Conservation (phyloP, 2,888 invertebrate genomes). For the Craniophora ligustri region DNA sequence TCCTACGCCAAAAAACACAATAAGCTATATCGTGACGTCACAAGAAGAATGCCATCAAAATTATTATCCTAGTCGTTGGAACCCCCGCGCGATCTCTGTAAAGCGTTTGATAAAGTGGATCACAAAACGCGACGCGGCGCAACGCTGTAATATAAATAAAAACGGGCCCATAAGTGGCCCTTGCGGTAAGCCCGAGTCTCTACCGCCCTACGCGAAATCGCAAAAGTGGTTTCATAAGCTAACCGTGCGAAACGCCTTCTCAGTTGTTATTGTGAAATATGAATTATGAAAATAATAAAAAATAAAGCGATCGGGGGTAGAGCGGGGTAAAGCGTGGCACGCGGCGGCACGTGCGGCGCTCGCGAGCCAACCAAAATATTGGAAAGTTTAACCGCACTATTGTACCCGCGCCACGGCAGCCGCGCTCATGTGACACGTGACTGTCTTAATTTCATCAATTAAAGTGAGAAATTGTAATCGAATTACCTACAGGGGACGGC, state of each 20-base stretch:
- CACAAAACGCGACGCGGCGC: slow-evolving; percentile 83
- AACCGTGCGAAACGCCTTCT: slow-evolving; percentile 88
- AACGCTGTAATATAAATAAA: slow-evolving; percentile 84
- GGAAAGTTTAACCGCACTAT: slow-evolving; percentile 84
- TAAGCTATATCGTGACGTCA: slow-evolving; percentile 75
- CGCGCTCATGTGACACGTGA: slow-evolving; percentile 79
- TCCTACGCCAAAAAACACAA: slow-evolving; percentile 84
- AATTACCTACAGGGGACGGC: slow-evolving; percentile 58
- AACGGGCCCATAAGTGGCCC: slow-evolving; percentile 83
- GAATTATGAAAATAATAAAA: slow-evolving; percentile 89
- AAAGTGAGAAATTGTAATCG: slow-evolving; percentile 73
- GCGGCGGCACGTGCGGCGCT: slow-evolving; percentile 81
- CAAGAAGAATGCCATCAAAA: slow-evolving; percentile 75
- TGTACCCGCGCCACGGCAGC: slow-evolving; percentile 58
- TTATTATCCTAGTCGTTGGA: slow-evolving; percentile 83
- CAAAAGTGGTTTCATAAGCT: slow-evolving; percentile 84
- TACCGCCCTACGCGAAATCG: slow-evolving; percentile 60
- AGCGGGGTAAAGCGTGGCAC: slow-evolving; percentile 83
- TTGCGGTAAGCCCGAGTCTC: slow-evolving; percentile 80
- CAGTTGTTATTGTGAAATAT: slow-evolving; percentile 87
- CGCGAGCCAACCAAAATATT: slow-evolving; percentile 81
- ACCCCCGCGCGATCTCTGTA: slow-evolving; percentile 82
- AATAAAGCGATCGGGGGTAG: slow-evolving; percentile 76
- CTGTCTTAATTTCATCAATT: slow-evolving; percentile 79
- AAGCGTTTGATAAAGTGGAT: slow-evolving; percentile 88